Evolutionary conservation across 1,140 invertebrate genomes (phyloP).

Genomic region (Akabosia matsudoensis): DNA sequence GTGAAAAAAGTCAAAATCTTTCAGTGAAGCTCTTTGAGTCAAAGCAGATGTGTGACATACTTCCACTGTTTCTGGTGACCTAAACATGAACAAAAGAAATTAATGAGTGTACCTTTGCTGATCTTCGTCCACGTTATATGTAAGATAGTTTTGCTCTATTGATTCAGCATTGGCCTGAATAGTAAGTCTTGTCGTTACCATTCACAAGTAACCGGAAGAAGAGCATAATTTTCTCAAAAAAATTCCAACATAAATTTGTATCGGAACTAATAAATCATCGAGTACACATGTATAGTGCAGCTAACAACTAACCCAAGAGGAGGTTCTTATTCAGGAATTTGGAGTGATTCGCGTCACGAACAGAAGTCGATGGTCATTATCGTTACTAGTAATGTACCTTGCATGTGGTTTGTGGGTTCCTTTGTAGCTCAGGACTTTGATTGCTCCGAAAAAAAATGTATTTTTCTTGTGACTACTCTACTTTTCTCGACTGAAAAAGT

Average conservation of each 20-base stretch:
- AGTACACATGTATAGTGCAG: not conserved
- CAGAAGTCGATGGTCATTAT: not conserved
- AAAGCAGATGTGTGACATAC: no score
- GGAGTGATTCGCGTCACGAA: no score
- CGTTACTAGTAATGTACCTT: not conserved
- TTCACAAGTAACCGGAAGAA: no score
- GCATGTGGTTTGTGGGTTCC: not conserved
- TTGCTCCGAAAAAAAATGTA: not conserved
- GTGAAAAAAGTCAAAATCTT: no score
- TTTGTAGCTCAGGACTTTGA: not conserved
- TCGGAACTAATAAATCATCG: not conserved
- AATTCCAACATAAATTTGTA: not conserved
- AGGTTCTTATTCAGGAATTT: not conserved
- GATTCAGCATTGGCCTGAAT: conserved; percentile 6
- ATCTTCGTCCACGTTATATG: not conserved
- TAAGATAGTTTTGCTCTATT: not conserved
- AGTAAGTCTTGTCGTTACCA: not conserved
- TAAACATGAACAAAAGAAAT: not conserved
- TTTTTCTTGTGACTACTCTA: not conserved
- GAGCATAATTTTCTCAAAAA: no score
- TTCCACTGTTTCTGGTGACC: no score
- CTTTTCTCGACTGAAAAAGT: not conserved
- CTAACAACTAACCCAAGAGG: not conserved
- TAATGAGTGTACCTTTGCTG: not conserved
- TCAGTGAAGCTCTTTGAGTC: no score